Evolutionary conservation across 1,140 invertebrate species (phyloP).

Genomic region (Zeugodacus cucurbitae): DNA sequence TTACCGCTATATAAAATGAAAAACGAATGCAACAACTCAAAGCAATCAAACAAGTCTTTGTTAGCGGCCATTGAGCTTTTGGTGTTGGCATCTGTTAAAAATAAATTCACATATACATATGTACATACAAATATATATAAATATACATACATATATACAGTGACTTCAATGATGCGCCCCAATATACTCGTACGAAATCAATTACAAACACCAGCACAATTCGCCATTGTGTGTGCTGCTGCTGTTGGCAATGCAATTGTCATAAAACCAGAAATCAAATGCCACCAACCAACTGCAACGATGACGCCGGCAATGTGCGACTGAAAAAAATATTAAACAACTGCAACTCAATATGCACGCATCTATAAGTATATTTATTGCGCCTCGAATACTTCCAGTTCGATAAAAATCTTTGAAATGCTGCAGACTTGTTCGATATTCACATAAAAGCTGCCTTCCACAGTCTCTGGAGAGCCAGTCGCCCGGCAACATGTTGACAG

Average conservation of each 20-base stretch:
- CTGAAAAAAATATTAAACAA: not conserved
- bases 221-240: no score
- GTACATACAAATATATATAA: not conserved
- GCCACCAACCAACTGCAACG: not conserved
- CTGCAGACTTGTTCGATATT: not conserved
- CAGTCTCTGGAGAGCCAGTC: not conserved
- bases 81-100: not conserved
- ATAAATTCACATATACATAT: not conserved
- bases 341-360: not conserved
- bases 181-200: no score
- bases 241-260: not conserved
- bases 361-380: not conserved
- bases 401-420: not conserved
- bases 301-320: not conserved
- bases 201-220: no score
- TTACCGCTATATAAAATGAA: not conserved
- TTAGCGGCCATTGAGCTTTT: conserved; percentile 25
- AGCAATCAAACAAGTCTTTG: not conserved
- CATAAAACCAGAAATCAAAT: conserved; percentile 10
- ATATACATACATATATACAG: not conserved
- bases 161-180: no score
- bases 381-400: not conserved
- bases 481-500: not conserved
- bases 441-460: not conserved
- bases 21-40: not conserved